A percentile compares a stretch with the other conserved stretches of the same genome.
These are phyloP conservation scores for Mechanitis mazaeus DNA, from an alignment of 2,888 invertebrate genomes.

Conservation along the genomic window DNA sequence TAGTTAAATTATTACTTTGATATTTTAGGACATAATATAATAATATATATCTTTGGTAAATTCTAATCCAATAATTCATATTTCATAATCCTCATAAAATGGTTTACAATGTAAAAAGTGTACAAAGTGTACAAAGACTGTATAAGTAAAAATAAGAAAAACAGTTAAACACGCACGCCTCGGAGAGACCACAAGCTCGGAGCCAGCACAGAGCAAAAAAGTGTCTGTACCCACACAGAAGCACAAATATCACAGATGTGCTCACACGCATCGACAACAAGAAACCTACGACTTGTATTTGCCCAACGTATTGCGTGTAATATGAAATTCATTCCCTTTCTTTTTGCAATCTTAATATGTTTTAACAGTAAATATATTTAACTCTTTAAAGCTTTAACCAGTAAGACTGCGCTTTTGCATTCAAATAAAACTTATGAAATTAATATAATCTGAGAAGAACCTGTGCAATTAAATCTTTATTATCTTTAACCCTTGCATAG, in stretches of 20 bases:
- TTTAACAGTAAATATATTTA: no score
- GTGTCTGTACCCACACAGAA: conserved; percentile 41
- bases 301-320: conserved; percentile 21
- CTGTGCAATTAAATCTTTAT: conserved; percentile 57
- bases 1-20: conserved; percentile 41
- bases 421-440: neutral
- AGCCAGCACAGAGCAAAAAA: conserved; percentile 50
- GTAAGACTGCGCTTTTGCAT: neutral
- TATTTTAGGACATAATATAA: neutral
- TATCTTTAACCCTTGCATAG: conserved; percentile 44
- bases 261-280: conserved; percentile 65
- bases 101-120: conserved; percentile 10
- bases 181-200: conserved; percentile 37
- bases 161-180: conserved; percentile 44
- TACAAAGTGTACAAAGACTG: conserved; percentile 38
- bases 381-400: no score
- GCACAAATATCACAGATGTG: conserved; percentile 64
- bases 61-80: neutral
- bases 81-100: conserved; percentile 3
- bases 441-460: conserved; percentile 39
- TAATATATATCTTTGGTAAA: neutral
- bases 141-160: conserved; percentile 44
- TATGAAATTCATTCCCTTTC: conserved; percentile 20
- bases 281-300: conserved; percentile 34
- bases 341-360: conserved; percentile 11